Conservation (phyloP, 1,140 invertebrate species). For the Orchesella cincta region DNA sequence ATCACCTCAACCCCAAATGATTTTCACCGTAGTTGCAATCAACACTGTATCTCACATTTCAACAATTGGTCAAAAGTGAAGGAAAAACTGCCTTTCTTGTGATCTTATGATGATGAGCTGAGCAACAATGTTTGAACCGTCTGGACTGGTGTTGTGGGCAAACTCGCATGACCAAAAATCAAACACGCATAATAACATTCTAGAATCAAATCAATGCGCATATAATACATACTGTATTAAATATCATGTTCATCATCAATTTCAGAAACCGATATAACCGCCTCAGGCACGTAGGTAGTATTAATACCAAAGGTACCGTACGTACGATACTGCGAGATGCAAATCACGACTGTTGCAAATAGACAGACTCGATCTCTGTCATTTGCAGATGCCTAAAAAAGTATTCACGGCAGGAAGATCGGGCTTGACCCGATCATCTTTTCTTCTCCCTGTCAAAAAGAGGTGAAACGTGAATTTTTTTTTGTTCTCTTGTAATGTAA, state of each 20-base stretch:
- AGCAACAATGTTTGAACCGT: too few species aligned
- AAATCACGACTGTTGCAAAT: constrained; percentile 9
- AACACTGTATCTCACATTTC: constrained; percentile 4
- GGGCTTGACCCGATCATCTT: constrained; percentile 23
- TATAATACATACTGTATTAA: too few species aligned
- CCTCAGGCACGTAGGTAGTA: too few species aligned
- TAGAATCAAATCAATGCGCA: too few species aligned
- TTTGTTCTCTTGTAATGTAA: background rate
- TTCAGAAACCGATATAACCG: too few species aligned
- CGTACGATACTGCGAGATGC: too few species aligned
- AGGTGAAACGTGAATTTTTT: constrained; percentile 4
- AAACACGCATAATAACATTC: too few species aligned
- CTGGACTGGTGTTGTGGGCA: too few species aligned
- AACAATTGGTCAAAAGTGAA: background rate
- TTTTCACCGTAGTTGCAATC: constrained; percentile 11
- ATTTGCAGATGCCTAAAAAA: background rate
- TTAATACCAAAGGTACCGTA: too few species aligned
- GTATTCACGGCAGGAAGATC: background rate
- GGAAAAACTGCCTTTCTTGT: background rate
- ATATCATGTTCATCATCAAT: too few species aligned
- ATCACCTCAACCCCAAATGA: background rate
- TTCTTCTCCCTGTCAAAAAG: background rate
- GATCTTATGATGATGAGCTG: background rate
- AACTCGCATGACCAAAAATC: too few species aligned
- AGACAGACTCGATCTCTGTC: background rate